These are phyloP conservation scores for Coccyzus lansbergi DNA, from an alignment of 2,797 vertebrate species.

Conservation along the genomic window DNA sequence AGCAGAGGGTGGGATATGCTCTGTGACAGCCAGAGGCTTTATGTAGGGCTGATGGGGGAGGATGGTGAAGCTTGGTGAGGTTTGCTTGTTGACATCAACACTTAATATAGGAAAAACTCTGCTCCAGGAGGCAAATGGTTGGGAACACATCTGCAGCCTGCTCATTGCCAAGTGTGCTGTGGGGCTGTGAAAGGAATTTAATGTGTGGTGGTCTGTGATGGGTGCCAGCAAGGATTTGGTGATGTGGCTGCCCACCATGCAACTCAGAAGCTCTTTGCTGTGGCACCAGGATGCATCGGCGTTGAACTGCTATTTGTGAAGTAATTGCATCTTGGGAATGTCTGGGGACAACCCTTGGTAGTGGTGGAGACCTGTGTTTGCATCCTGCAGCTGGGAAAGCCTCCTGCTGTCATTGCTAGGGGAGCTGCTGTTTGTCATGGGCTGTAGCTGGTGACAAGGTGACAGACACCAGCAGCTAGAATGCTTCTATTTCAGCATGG, in stretches of 20 bases:
- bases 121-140: neutral
- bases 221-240: neutral
- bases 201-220: accelerated
- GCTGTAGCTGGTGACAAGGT: conserved; percentile 17
- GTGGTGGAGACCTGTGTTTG: neutral
- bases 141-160: neutral
- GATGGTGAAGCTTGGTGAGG: neutral
- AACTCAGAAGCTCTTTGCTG: neutral
- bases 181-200: neutral
- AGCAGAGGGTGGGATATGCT: neutral
- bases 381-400: neutral
- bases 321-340: neutral
- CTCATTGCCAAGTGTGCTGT: neutral
- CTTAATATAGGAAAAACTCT: neutral
- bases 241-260: neutral
- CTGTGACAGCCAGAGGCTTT: accelerated
- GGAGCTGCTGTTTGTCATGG: conserved; percentile 7
- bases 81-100: accelerated
- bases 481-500: neutral
- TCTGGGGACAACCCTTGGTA: neutral
- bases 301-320: neutral
- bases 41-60: neutral
- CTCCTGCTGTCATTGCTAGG: conserved; percentile 16
- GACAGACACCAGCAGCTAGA: neutral
- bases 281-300: neutral